A percentile compares a stretch with the other conserved stretches of the same genome.
These are phyloP conservation scores for Prionailurus viverrinus DNA, from an alignment of 2,113 vertebrate genomes.

Conservation along the genomic window DNA sequence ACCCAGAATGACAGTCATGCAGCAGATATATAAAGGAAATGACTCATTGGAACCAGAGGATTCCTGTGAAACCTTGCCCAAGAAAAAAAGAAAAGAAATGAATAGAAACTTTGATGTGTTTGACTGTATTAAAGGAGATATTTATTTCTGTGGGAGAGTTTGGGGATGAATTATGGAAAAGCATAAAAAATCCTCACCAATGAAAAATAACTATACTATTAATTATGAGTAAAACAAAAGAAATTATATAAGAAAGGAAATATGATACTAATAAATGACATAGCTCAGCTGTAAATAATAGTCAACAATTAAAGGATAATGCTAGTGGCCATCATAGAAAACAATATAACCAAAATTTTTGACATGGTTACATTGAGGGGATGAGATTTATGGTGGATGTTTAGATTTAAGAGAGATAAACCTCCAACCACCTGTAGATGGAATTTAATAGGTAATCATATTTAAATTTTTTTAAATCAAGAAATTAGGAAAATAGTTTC, in stretches of 20 bases:
- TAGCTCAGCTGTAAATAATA: neutral
- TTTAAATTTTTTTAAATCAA: neutral
- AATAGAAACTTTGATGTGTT: neutral
- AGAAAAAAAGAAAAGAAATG: neutral
- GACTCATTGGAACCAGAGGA: neutral
- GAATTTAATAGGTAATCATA: neutral
- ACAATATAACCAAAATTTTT: neutral
- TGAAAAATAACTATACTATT: neutral
- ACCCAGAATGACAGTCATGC: neutral
- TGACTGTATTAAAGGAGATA: neutral
- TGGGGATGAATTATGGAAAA: neutral
- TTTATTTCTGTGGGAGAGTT: neutral
- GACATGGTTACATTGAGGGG: neutral
- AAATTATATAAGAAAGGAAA: neutral
- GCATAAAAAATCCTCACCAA: neutral
- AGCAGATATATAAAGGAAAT: neutral
- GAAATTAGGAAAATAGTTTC: neutral
- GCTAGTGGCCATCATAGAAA: neutral
- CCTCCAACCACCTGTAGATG: neutral
- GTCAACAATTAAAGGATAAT: neutral
- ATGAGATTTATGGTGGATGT: neutral
- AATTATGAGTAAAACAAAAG: neutral
- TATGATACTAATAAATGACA: neutral
- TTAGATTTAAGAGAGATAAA: neutral
- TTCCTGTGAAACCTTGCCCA: neutral